A percentile compares a stretch with the other conserved stretches of the same genome.
phyloP scores from a whole-genome alignment of 2,888 invertebrate species.

The Coleophora deauratella region DNA sequence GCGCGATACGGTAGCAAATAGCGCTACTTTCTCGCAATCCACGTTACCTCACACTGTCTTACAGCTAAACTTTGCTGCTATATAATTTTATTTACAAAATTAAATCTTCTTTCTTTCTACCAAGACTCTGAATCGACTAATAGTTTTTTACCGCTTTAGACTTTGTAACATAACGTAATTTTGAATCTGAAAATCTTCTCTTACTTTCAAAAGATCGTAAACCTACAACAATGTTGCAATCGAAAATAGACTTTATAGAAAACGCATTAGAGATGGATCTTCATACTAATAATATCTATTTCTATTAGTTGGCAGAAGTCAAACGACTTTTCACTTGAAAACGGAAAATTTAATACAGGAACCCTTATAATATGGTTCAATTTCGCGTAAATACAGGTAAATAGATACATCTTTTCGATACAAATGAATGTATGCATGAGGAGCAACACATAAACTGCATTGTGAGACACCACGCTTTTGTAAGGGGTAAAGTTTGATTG shows the following conservation, averaged over 20 bases:
- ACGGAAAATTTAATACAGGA: slow-evolving; percentile 32
- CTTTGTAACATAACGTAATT: slow-evolving; percentile 19
- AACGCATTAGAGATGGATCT: slow-evolving; percentile 22
- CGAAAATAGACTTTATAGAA: slow-evolving; percentile 21
- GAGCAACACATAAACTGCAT: slow-evolving; percentile 54
- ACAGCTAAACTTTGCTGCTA: slow-evolving; percentile 22
- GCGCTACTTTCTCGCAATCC: slow-evolving; percentile 66
- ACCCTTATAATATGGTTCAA: slow-evolving; percentile 30
- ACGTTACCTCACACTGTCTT: slow-evolving; percentile 55
- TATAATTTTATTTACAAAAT: too few relatives aligned
- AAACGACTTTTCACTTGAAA: slow-evolving; percentile 28
- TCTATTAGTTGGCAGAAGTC: slow-evolving; percentile 23
- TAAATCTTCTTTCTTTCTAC: too few relatives aligned
- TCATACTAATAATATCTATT: slow-evolving; percentile 13
- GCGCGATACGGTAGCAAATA: slow-evolving; percentile 73
- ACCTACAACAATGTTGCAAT: slow-evolving; percentile 6
- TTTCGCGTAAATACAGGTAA: slow-evolving; percentile 27
- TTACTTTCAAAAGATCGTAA: slow-evolving; percentile 30
- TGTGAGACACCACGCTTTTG: slow-evolving; percentile 64
- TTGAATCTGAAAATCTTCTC: slow-evolving; percentile 46
- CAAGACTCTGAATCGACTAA: too few relatives aligned
- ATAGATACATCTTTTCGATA: slow-evolving; percentile 38
- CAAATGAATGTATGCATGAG: slow-evolving; percentile 54
- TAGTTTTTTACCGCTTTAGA: too few relatives aligned
- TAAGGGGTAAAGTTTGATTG: slow-evolving; percentile 29